Base-by-base conservation (phyloP, 2,888 invertebrate genomes). In the Morpho achilles region DNA sequence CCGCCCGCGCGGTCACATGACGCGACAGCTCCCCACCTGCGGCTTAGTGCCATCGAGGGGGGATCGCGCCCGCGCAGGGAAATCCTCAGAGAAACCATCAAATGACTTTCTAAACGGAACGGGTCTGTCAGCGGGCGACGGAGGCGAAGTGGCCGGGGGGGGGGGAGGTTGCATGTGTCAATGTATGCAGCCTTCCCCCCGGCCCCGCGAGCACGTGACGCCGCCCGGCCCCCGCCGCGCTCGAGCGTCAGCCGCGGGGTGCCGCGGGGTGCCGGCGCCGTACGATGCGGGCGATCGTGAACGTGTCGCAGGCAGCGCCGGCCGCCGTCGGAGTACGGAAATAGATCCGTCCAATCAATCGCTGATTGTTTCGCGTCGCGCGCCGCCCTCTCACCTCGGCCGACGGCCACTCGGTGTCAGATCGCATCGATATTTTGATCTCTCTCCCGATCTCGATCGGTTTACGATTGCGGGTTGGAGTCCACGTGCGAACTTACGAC, bases 301-400 rank as follows among this genome's bases (percentile, higher is more conserved):
- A 52, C 55, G 59, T 53, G 53, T 61, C 61, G 49, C 16, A 16
- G 16, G 16, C 16, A 16, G 16, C 16, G 16, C 16, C 16, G 50
- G 39, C 49, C 9, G 52, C 49, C 58, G 60, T 62, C 62, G 51
- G 41, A 49, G 48, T 47, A 48, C 60, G 55, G 9, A 60, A 60
- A 60, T 62, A 62, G 62, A 54, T 41, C 49, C 7, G 39, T 22
- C 40, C 56, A 60, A 63, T 64, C 65, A 65, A 69, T 69, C 69
- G 66, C 65, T 65, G 70, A 67, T 63, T 67, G 61, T 68, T 55
- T 60, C 63, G 41, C 63, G 53, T 62, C 60, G 60, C 62, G 65
- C 60, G 65, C 49, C 51, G n/a, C 44, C 50, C 8, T 7, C 43
- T 7, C 16, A 48, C 7, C 32, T 10, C 22, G 16, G 16, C 16